These are phyloP conservation scores for Pantherophis alleghaniensis DNA, from an alignment of 2,797 vertebrate species.

Conservation along the genomic window DNA sequence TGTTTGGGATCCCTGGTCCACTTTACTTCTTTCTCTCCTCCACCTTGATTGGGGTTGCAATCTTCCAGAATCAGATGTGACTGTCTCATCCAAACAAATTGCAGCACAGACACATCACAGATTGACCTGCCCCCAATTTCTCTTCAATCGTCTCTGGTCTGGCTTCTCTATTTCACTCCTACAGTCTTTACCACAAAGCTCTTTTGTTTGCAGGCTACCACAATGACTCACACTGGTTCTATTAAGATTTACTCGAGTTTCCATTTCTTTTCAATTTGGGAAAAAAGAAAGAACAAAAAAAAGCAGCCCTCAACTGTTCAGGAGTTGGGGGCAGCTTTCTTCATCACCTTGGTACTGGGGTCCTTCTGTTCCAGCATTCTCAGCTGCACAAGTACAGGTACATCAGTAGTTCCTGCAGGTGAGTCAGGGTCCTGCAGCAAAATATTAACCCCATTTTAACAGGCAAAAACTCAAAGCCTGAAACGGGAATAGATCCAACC, in stretches of 20 bases:
- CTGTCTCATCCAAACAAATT: background rate
- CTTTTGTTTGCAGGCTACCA: background rate
- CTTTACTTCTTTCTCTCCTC: background rate
- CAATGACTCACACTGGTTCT: background rate
- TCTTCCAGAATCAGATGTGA: background rate
- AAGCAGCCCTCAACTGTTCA: no score
- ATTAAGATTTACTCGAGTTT: background rate
- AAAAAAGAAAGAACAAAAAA: no score
- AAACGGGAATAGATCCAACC: background rate
- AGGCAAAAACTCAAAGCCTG: background rate
- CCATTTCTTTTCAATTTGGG: background rate
- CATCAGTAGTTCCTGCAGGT: background rate
- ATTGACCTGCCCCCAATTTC: background rate
- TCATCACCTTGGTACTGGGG: conserved; percentile 78
- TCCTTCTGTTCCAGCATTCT: conserved; percentile 83
- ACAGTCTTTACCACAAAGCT: background rate
- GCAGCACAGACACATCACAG: background rate
- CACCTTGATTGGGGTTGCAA: background rate
- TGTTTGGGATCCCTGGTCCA: background rate
- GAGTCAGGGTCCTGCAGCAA: background rate
- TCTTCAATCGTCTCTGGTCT: background rate
- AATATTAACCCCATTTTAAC: background rate
- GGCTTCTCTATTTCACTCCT: background rate
- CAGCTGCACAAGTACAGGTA: conserved; percentile 76
- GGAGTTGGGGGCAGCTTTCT: background rate